A percentile compares a stretch with the other conserved stretches of the same genome.
Conservation (phyloP, 2,797 vertebrate genomes). For the Nothura maculosa region DNA sequence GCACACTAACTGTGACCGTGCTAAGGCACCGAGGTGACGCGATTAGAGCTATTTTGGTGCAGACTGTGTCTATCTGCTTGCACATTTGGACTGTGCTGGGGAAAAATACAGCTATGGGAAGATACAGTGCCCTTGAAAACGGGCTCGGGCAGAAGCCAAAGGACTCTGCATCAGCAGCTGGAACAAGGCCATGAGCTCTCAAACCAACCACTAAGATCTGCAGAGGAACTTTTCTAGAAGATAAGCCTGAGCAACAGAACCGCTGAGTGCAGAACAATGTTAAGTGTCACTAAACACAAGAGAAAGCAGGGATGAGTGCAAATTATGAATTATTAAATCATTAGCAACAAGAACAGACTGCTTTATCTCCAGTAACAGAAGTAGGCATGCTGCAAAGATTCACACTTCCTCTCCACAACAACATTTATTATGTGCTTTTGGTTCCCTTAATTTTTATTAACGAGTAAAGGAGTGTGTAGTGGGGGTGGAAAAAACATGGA, state of each 20-base stretch:
- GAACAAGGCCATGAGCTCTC: conserved; percentile 60
- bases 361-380: conserved; percentile 1
- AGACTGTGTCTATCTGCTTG: neutral
- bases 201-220: conserved; percentile 53
- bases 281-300: neutral
- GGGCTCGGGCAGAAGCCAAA: neutral
- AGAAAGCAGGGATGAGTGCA: conserved; percentile 4
- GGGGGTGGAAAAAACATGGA: neutral
- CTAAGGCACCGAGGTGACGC: conserved; percentile 1
- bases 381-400: neutral
- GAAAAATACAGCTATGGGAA: conserved; percentile 18
- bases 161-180: conserved; percentile 63
- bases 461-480: neutral
- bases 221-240: conserved; percentile 54
- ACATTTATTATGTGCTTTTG: neutral
- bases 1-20: neutral
- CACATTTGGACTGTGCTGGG: neutral
- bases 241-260: conserved; percentile 27
- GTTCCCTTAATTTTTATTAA: neutral
- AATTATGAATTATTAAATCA: conserved; percentile 39
- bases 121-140: conserved; percentile 55
- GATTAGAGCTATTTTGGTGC: conserved; percentile 12
- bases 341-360: neutral
- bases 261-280: conserved; percentile 18
- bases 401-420: neutral